These are phyloP conservation scores for Cremastobaeus sp. DNA, from an alignment of 2,888 invertebrate species.

Conservation along the genomic window DNA sequence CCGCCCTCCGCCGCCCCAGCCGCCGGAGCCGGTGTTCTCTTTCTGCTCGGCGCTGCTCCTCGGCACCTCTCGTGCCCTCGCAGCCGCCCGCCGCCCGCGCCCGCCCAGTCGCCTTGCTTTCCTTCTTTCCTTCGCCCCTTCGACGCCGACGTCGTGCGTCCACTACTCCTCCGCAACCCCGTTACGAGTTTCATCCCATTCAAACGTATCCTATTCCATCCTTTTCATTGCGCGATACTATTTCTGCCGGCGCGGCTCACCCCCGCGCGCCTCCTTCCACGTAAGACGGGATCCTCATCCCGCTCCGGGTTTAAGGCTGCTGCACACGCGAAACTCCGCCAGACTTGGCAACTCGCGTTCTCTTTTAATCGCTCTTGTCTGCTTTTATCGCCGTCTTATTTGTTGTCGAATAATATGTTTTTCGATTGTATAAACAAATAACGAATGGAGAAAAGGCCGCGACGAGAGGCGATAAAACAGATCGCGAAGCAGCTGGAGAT, in stretches of 20 bases:
- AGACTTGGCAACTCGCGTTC: slow-evolving; percentile 47
- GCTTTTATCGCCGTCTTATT: too few relatives aligned
- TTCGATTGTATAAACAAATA: too few relatives aligned
- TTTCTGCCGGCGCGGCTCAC: slow-evolving; percentile 44
- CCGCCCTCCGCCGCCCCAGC: slow-evolving; percentile 43
- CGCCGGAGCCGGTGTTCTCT: slow-evolving; percentile 28
- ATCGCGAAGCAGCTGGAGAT: too few relatives aligned
- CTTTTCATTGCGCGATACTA: slow-evolving; percentile 48
- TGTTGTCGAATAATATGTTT: neutral
- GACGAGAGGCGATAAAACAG: too few relatives aligned
- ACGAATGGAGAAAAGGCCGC: too few relatives aligned
- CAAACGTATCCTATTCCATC: slow-evolving; percentile 55
- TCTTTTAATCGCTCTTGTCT: slow-evolving; percentile 31
- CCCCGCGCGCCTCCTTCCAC: slow-evolving; percentile 39
- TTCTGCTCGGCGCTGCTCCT: slow-evolving; percentile 38
- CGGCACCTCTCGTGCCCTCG: slow-evolving; percentile 55
- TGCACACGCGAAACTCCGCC: slow-evolving; percentile 56
- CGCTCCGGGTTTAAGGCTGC: slow-evolving; percentile 51
- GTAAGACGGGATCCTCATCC: slow-evolving; percentile 46
- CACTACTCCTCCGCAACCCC: slow-evolving; percentile 37
- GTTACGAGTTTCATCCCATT: slow-evolving; percentile 48
- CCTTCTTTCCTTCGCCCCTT: neutral
- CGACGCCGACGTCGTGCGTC: slow-evolving; percentile 20
- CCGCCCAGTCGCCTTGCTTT: neutral
- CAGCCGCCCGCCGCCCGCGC: slow-evolving; percentile 30